Evolutionary conservation across 1,140 invertebrate genomes (phyloP).

Genomic region (Conus ventricosus): DNA sequence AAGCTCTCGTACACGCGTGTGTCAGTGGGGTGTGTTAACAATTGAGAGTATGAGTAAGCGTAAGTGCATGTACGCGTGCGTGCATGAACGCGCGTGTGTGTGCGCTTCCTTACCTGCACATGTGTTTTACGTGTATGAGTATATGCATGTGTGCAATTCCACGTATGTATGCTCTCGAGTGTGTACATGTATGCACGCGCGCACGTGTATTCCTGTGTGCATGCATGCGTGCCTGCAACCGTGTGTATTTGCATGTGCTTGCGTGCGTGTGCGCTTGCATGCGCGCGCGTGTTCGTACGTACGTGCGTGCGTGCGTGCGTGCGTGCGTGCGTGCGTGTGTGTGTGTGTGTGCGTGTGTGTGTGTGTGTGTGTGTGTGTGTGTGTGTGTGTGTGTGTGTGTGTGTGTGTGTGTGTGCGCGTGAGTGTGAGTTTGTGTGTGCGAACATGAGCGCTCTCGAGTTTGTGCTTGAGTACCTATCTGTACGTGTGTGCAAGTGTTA

Average conservation of each 20-base stretch:
- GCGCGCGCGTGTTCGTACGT: neutral
- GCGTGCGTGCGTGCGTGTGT: neutral
- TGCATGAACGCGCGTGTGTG: too few relatives aligned
- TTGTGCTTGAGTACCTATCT: neutral
- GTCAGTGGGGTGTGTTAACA: neutral
- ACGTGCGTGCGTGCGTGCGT: neutral
- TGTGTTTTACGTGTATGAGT: too few relatives aligned
- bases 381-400: neutral
- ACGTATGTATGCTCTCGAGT: too few relatives aligned
- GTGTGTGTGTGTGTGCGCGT: neutral
- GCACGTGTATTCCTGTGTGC: neutral
- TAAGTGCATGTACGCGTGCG: neutral
- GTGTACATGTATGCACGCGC: too few relatives aligned
- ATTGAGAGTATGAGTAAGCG: too few relatives aligned
- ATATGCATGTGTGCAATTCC: too few relatives aligned
- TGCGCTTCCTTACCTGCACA: too few relatives aligned
- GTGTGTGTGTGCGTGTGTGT: conserved; percentile 23
- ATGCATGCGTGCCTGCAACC: neutral
- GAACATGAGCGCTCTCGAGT: neutral
- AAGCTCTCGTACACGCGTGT: neutral
- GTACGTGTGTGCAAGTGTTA: neutral
- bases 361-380: neutral
- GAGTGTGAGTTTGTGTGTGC: neutral
- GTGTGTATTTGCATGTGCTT: neutral
- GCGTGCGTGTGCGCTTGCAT: neutral